Evolutionary conservation across 2,113 vertebrate species (phyloP).

Genomic region (Pluvianellus socialis): DNA sequence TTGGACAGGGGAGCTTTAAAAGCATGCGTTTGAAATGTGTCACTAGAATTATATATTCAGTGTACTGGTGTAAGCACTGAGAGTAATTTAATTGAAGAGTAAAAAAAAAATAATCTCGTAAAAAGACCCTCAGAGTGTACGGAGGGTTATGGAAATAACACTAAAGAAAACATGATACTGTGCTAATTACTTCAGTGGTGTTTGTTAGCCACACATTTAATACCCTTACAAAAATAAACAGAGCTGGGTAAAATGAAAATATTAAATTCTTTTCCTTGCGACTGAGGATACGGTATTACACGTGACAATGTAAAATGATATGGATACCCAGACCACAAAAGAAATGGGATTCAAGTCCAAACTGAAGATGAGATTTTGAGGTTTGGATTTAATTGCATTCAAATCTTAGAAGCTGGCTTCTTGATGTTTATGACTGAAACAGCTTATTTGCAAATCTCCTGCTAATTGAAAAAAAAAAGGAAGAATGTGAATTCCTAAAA

Average conservation of each 20-base stretch:
- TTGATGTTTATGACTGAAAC: background rate
- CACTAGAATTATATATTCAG: background rate
- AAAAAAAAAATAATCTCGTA: background rate
- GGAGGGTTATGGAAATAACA: background rate
- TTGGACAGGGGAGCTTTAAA: background rate
- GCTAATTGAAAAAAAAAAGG: background rate
- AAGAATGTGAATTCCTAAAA: background rate
- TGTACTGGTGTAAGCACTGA: background rate
- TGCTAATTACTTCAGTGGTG: background rate
- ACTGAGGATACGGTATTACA: background rate
- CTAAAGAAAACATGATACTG: background rate
- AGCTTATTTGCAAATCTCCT: background rate
- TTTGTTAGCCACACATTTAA: background rate
- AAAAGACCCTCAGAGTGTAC: background rate
- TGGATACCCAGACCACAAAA: background rate
- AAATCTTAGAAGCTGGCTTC: background rate
- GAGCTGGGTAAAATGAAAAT: background rate
- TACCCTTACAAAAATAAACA: background rate
- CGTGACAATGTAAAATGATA: background rate
- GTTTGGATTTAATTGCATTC: background rate
- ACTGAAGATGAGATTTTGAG: background rate
- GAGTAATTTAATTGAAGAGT: background rate
- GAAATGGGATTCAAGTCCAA: background rate
- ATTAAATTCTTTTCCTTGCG: background rate
- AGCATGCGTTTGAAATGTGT: slow-evolving; percentile 8